Conservation (phyloP, 2,888 invertebrate species). For the Escarpia spicata region DNA sequence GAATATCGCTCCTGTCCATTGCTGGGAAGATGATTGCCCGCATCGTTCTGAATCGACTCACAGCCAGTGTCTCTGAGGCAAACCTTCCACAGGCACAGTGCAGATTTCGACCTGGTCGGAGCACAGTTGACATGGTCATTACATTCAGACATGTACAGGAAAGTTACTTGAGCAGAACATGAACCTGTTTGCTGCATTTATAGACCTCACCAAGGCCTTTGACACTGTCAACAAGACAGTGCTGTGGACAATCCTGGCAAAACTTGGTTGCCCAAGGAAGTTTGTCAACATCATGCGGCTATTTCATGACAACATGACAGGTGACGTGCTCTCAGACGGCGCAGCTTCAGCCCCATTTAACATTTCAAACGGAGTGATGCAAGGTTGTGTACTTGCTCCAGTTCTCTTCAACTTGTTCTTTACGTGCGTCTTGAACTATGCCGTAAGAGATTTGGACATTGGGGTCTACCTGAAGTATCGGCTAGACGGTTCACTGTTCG, state of each 20-base stretch:
- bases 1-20: not conserved
- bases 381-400: constrained; percentile 6
- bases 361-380: not conserved
- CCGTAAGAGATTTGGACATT: not conserved
- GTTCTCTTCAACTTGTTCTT: not conserved
- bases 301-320: not conserved
- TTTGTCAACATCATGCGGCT: not conserved
- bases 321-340: not conserved
- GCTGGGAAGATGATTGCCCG: not conserved
- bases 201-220: not conserved
- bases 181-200: not conserved
- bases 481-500: not conserved
- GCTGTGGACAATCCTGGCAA: not conserved
- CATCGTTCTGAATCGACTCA: not conserved
- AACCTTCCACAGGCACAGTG: not conserved
- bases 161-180: not conserved
- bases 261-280: not conserved
- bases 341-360: not conserved
- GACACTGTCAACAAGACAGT: no score
- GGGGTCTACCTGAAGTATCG: not conserved
- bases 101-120: not conserved
- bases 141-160: not conserved
- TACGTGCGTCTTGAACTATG: not conserved
- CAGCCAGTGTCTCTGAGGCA: not conserved
- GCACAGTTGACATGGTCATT: not conserved